Evolutionary conservation across 2,113 vertebrate species (phyloP).

Genomic region (Seriola dumerili): DNA sequence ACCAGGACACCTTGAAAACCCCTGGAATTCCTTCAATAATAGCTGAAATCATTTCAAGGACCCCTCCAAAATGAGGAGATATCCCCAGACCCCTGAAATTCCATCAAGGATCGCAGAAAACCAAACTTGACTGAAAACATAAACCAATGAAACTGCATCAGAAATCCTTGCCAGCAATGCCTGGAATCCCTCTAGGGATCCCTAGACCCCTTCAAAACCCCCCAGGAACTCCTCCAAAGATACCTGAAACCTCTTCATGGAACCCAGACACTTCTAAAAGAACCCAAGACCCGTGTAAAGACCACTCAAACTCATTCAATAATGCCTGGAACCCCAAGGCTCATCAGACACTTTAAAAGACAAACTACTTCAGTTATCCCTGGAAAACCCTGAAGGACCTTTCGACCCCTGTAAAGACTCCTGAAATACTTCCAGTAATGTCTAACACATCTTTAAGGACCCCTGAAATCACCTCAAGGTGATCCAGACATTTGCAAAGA

Average conservation of each 20-base stretch:
- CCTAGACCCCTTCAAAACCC: not conserved
- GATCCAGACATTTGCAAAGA: not conserved
- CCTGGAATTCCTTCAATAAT: not conserved
- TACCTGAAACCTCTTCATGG: not conserved
- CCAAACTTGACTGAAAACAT: too few species aligned
- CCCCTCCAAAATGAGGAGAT: not conserved
- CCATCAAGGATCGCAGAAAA: too few species aligned
- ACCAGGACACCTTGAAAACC: not conserved
- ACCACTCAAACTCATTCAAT: not conserved
- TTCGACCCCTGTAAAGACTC: too few species aligned
- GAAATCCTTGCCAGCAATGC: too few species aligned
- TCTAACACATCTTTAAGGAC: not conserved
- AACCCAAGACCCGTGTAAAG: rapidly evolving
- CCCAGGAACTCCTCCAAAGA: not conserved
- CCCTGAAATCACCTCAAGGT: not conserved
- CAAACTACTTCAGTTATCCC: not conserved
- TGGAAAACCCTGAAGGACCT: not conserved
- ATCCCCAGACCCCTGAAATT: not conserved
- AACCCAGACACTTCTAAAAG: not conserved
- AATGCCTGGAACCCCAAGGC: not conserved
- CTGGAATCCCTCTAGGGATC: not conserved
- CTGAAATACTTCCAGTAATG: not conserved
- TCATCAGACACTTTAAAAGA: not conserved
- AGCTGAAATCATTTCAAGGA: not conserved
- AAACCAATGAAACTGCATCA: too few species aligned